phyloP scores from a whole-genome alignment of 2,888 invertebrate genomes.

The Acrobasis suavella region DNA sequence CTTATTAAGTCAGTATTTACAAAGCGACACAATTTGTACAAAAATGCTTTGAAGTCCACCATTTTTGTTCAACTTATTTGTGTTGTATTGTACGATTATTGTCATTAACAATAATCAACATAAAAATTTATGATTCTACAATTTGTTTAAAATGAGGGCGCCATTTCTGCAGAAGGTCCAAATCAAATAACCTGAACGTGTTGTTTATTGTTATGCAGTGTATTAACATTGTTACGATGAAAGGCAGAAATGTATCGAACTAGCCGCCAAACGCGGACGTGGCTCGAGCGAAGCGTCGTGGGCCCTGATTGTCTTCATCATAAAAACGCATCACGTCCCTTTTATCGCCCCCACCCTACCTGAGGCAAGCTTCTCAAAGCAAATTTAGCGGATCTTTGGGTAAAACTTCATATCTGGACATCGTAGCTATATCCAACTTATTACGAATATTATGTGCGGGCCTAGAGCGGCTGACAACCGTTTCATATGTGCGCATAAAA shows the following conservation, averaged over 20 bases:
- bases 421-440: constrained; percentile 21
- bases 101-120: no score
- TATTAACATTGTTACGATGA: not conserved
- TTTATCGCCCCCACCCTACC: constrained; percentile 34
- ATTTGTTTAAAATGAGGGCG: no score
- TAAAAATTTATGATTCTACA: no score
- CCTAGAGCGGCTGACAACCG: constrained; percentile 35
- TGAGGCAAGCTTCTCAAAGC: constrained; percentile 42
- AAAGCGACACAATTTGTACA: no score
- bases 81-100: no score
- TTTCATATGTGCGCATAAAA: constrained; percentile 33
- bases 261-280: constrained; percentile 48
- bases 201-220: constrained; percentile 2
- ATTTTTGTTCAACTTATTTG: no score
- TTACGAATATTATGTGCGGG: constrained; percentile 18
- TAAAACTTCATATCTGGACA: constrained; percentile 25
- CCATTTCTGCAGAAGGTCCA: no score
- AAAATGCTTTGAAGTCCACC: no score
- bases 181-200: not conserved
- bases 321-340: constrained; percentile 66
- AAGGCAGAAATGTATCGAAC: constrained; percentile 46
- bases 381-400: constrained; percentile 34
- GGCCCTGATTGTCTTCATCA: constrained; percentile 67
- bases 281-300: constrained; percentile 51
- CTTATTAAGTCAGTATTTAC: no score